phyloP scores from a whole-genome alignment of 2,888 invertebrate species.

The Smittia sp. region DNA sequence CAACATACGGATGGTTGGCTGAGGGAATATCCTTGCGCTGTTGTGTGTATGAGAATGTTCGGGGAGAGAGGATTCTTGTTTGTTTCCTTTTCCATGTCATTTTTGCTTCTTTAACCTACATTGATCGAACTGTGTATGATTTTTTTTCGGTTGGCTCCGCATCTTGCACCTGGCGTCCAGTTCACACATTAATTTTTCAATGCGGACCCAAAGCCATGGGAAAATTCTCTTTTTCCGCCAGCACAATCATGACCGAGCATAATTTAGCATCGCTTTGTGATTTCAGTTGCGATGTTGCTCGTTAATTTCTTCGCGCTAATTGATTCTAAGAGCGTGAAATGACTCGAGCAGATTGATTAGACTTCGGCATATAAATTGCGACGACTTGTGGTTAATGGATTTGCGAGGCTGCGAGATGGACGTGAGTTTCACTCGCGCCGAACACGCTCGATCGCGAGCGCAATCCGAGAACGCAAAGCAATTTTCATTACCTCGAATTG shows the following conservation, averaged over 20 bases:
- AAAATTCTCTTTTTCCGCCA: slow-evolving; percentile 18
- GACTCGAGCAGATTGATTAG: slow-evolving; percentile 3
- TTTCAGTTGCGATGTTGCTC: background rate
- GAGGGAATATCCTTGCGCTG: slow-evolving; percentile 37
- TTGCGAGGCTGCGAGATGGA: background rate
- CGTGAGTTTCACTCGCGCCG: background rate
- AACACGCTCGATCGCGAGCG: background rate
- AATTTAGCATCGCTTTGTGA: slow-evolving; percentile 8
- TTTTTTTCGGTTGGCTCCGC: slow-evolving; percentile 5
- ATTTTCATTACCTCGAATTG: slow-evolving; percentile 7
- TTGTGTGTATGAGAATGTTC: slow-evolving; percentile 30
- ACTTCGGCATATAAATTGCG: background rate
- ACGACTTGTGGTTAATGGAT: background rate
- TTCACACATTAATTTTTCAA: slow-evolving; percentile 40
- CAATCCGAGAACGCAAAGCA: background rate
- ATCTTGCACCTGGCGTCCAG: slow-evolving; percentile 41
- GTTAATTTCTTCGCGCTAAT: background rate
- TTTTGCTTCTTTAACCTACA: slow-evolving; percentile 36
- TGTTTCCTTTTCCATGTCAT: slow-evolving; percentile 27
- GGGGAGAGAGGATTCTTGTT: slow-evolving; percentile 24
- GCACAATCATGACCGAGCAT: slow-evolving; percentile 25
- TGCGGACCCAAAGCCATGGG: slow-evolving; percentile 23
- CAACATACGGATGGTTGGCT: slow-evolving; percentile 39
- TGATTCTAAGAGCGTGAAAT: background rate
- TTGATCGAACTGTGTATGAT: slow-evolving; percentile 22